Percentiles rank a stretch among this genome's conserved stretches.
These are phyloP conservation scores for Plecotus auritus DNA, from an alignment of 2,113 vertebrate genomes.

Conservation along the genomic window DNA sequence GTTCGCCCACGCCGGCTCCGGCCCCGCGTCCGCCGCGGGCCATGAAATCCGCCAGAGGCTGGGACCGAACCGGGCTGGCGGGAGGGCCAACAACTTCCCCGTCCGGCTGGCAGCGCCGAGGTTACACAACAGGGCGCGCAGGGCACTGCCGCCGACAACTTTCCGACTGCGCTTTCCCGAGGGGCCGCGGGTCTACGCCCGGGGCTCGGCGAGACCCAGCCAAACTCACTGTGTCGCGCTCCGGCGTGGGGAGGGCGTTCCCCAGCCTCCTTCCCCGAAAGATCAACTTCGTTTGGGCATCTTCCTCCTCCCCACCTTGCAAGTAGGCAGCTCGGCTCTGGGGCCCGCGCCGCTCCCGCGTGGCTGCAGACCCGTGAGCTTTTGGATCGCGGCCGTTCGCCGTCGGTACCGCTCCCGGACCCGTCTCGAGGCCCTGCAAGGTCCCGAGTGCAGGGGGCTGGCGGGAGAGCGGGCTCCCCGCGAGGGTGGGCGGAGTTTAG, in stretches of 20 bases:
- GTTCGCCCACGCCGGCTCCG: slow-evolving; percentile 21
- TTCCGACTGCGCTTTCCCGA: not conserved
- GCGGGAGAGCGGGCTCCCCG: not conserved
- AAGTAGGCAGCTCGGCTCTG: not conserved
- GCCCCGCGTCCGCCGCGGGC: slow-evolving; percentile 10
- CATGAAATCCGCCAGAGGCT: slow-evolving; percentile 29
- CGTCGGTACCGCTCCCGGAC: not conserved
- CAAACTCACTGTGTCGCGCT: not conserved
- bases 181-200: not conserved
- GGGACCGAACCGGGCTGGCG: not conserved
- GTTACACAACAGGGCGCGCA: slow-evolving; percentile 27
- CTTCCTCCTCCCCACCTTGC: slow-evolving; percentile 38
- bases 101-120: not conserved
- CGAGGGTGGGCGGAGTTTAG: slow-evolving; percentile 55
- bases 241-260: not conserved
- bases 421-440: accelerated
- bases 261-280: not conserved
- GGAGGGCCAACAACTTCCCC: slow-evolving; percentile 36
- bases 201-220: not conserved
- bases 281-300: not conserved
- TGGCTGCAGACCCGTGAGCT: not conserved
- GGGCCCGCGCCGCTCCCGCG: not conserved
- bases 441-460: not conserved
- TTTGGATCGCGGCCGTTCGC: accelerated
- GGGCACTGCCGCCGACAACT: slow-evolving; percentile 17